Percentiles rank a stretch among this genome's conserved stretches.
Conservation (phyloP, 2,797 vertebrate genomes). For the Poecilia picta region DNA sequence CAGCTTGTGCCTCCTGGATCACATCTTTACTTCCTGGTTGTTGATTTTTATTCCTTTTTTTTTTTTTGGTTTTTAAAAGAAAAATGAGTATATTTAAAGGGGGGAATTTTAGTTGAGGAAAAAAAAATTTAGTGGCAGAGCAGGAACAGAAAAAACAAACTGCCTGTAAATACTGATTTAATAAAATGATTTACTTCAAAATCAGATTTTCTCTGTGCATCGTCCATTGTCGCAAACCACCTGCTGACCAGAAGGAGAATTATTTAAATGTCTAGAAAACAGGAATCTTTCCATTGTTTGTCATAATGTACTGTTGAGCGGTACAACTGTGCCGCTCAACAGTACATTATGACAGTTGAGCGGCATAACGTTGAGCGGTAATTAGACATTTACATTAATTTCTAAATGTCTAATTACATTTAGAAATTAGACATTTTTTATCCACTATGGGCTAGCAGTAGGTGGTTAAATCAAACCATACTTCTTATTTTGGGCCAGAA, state of each 20-base stretch:
- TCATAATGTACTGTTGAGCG: not conserved
- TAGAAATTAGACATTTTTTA: not conserved
- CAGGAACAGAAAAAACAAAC: conserved; percentile 65
- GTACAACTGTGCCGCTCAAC: too few relatives aligned
- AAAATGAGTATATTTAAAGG: conserved; percentile 31
- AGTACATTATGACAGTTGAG: too few relatives aligned
- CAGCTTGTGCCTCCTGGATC: conserved; percentile 71
- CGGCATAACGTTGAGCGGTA: too few relatives aligned
- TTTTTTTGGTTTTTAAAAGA: conserved; percentile 38
- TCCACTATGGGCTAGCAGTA: not conserved
- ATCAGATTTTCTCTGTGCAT: not conserved
- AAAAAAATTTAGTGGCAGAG: conserved; percentile 24
- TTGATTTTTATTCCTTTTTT: conserved; percentile 53
- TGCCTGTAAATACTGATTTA: conserved; percentile 84
- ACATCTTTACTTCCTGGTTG: conserved; percentile 60
- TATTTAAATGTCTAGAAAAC: not conserved
- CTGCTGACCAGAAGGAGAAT: not conserved
- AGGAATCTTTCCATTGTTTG: not conserved
- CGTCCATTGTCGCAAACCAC: too few relatives aligned
- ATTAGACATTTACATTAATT: too few relatives aligned
- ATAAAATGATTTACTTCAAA: conserved; percentile 77
- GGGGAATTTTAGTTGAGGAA: conserved; percentile 51
- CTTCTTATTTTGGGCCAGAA: not conserved
- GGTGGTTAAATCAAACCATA: not conserved
- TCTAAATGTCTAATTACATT: not conserved